A percentile compares a stretch with the other conserved stretches of the same genome.
Conservation (phyloP, 2,113 vertebrate genomes). For the Terrapene triunguis region DNA sequence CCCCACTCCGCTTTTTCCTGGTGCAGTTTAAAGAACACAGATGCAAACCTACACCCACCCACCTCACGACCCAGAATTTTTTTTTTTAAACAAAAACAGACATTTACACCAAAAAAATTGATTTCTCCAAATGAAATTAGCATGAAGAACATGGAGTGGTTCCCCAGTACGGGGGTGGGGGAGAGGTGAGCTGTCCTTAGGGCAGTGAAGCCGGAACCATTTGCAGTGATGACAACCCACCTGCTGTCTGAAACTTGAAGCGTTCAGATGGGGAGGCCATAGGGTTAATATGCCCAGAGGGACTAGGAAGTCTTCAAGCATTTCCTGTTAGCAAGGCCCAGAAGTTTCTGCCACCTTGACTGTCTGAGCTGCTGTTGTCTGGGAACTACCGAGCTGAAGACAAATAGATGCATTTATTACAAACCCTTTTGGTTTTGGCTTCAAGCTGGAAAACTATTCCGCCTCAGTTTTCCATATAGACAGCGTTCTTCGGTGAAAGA, state of each 20-base stretch:
- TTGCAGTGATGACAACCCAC: not conserved
- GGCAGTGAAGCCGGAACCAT: not conserved
- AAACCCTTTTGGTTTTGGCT: constrained; percentile 51
- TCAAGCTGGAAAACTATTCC: constrained; percentile 26
- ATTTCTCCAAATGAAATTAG: not conserved
- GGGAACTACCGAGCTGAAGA: not conserved
- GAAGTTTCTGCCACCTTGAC: not conserved
- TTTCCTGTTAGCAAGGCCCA: not conserved
- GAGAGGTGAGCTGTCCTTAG: not conserved
- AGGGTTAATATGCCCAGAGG: not conserved
- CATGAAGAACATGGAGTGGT: not conserved
- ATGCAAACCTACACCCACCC: not conserved
- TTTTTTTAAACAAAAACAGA: too few species aligned
- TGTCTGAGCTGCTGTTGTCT: fast-evolving
- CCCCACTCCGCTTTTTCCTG: too few species aligned
- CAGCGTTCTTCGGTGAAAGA: not conserved
- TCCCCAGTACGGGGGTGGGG: not conserved
- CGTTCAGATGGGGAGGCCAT: not conserved
- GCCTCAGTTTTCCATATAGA: not conserved
- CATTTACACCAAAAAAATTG: not conserved
- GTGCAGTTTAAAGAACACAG: not conserved
- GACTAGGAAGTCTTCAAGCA: not conserved
- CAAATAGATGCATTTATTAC: not conserved
- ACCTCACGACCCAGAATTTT: not conserved
- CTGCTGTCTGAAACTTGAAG: not conserved